Evolutionary conservation across 1,140 invertebrate species (phyloP).

Genomic region (Heliconius hewitsoni): DNA sequence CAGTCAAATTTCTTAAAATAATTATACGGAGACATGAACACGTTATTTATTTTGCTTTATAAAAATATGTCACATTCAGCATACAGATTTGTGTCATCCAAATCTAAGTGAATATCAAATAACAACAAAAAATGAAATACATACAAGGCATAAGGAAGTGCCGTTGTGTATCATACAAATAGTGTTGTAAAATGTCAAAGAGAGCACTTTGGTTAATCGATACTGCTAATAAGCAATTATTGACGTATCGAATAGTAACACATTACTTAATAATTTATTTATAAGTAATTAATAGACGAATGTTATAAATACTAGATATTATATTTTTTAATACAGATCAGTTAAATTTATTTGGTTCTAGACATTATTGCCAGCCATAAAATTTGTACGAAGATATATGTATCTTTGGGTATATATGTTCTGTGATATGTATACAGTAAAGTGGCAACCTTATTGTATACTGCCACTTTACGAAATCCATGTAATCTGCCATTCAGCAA

Average conservation of each 20-base stretch:
- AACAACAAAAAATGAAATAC: conserved; percentile 16
- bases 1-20: conserved; percentile 27
- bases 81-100: conserved; percentile 42
- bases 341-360: neutral
- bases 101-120: conserved; percentile 43
- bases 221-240: too few species aligned
- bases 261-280: too few species aligned
- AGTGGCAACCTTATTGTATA: conserved; percentile 19
- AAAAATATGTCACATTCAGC: conserved; percentile 34
- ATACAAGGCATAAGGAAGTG: conserved; percentile 15
- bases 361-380: neutral
- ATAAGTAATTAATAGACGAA: too few species aligned
- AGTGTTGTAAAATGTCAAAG: neutral
- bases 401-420: neutral
- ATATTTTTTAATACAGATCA: neutral
- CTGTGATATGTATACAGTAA: neutral
- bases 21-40: conserved; percentile 23
- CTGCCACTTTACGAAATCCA: conserved; percentile 35
- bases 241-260: too few species aligned
- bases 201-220: neutral
- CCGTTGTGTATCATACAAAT: conserved; percentile 8
- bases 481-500: conserved; percentile 37
- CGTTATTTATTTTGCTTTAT: conserved; percentile 20
- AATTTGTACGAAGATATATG: neutral
- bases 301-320: too few species aligned